Percentiles rank a stretch among this genome's conserved stretches.
phyloP scores from a whole-genome alignment of 2,888 invertebrate genomes.

The Andrena camellia region DNA sequence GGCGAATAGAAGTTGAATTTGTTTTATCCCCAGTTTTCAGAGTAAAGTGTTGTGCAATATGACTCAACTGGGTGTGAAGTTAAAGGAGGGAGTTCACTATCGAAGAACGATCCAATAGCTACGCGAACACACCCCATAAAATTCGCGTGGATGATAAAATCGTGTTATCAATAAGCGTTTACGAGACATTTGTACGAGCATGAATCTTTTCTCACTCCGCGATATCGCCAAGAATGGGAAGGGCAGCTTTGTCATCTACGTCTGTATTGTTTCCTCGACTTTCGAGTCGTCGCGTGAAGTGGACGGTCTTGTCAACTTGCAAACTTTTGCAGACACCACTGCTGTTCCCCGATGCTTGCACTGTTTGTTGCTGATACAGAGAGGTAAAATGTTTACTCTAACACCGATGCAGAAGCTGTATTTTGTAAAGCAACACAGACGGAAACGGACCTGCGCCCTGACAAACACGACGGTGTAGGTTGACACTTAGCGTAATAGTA shows the following conservation, averaged over 20 bases:
- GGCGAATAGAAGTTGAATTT: neutral
- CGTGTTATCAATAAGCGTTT: slow-evolving; percentile 12
- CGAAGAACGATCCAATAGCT: neutral
- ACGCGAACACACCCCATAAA: neutral
- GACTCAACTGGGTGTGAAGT: neutral
- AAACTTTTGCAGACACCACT: too few species aligned
- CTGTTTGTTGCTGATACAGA: too few species aligned
- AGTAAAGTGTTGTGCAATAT: neutral
- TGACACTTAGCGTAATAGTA: neutral
- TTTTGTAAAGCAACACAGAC: neutral
- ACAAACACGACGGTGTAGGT: neutral
- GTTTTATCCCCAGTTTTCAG: neutral
- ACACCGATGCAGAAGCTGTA: too few species aligned
- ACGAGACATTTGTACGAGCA: neutral
- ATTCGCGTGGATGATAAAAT: slow-evolving; percentile 8
- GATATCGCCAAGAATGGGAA: neutral
- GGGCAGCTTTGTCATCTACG: neutral
- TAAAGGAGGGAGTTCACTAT: neutral
- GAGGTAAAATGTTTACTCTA: too few species aligned
- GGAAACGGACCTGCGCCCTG: neutral
- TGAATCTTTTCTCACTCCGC: neutral
- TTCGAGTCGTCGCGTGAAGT: too few species aligned
- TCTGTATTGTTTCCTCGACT: too few species aligned
- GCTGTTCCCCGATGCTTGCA: too few species aligned
- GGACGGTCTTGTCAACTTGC: too few species aligned